A percentile compares a stretch with the other conserved stretches of the same genome.
Evolutionary conservation across 2,113 vertebrate genomes (phyloP).

Genomic region (Varanus salvator): DNA sequence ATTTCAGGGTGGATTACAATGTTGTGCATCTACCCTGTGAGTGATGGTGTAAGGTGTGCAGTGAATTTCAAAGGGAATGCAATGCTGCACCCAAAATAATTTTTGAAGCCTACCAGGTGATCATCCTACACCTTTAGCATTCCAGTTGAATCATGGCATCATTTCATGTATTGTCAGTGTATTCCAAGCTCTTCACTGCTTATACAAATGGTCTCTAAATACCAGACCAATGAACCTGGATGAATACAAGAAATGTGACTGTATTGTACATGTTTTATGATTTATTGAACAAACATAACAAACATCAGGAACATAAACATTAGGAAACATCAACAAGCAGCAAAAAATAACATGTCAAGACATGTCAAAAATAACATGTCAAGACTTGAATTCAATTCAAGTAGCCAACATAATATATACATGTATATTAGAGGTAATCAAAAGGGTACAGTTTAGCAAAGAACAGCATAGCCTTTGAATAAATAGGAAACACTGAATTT

Average conservation of each 20-base stretch:
- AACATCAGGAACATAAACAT: background rate
- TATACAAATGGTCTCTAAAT: background rate
- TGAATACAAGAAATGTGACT: background rate
- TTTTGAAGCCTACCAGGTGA: background rate
- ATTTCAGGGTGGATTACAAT: too few relatives aligned
- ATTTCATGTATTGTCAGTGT: background rate
- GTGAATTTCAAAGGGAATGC: background rate
- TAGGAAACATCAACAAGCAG: background rate
- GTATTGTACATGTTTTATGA: background rate
- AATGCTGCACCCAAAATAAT: background rate
- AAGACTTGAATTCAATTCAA: background rate
- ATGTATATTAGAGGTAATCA: background rate
- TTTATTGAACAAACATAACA: background rate
- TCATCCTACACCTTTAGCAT: background rate
- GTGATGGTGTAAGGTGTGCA: background rate
- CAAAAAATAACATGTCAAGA: background rate
- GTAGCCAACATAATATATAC: background rate
- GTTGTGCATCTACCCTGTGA: too few relatives aligned
- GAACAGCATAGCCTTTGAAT: background rate
- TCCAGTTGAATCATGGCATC: background rate
- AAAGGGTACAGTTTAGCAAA: background rate
- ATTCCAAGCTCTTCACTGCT: background rate
- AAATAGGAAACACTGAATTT: background rate
- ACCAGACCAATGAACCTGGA: background rate
- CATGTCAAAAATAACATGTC: background rate